These are phyloP conservation scores for Chloroceryle aenea DNA, from an alignment of 2,113 vertebrate genomes.

Conservation along the genomic window DNA sequence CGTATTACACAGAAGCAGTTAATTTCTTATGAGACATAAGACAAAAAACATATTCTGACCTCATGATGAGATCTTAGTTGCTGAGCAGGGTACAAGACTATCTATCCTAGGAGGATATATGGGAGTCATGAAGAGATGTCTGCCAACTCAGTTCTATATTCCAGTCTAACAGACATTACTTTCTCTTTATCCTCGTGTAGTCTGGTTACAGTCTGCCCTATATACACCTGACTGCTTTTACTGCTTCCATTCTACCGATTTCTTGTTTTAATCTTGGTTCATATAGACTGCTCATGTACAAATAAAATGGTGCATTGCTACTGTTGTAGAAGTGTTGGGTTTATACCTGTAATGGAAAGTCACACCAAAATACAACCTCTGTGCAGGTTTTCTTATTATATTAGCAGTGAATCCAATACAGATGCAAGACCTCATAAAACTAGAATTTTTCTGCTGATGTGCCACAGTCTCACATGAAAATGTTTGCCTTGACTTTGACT, in stretches of 20 bases:
- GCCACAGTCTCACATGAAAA: background rate
- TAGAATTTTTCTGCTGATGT: background rate
- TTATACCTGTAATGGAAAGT: background rate
- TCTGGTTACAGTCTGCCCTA: background rate
- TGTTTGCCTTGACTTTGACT: background rate
- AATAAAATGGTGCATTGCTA: background rate
- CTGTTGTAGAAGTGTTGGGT: background rate
- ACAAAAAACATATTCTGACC: background rate
- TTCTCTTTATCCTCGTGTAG: background rate
- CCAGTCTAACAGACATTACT: background rate
- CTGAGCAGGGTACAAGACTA: background rate
- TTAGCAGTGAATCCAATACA: background rate
- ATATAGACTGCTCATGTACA: background rate
- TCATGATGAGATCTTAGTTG: background rate
- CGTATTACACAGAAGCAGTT: background rate
- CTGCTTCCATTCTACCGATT: background rate
- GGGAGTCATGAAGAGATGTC: background rate
- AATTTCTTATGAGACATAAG: background rate
- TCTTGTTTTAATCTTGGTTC: background rate
- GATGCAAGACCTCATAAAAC: background rate
- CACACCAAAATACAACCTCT: background rate
- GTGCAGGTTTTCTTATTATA: background rate
- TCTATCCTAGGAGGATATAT: background rate
- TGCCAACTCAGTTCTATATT: background rate
- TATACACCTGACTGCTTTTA: background rate